Base-by-base conservation (phyloP, 92 coral and sea anemone species). In the Parazoanthus darwini region DNA sequence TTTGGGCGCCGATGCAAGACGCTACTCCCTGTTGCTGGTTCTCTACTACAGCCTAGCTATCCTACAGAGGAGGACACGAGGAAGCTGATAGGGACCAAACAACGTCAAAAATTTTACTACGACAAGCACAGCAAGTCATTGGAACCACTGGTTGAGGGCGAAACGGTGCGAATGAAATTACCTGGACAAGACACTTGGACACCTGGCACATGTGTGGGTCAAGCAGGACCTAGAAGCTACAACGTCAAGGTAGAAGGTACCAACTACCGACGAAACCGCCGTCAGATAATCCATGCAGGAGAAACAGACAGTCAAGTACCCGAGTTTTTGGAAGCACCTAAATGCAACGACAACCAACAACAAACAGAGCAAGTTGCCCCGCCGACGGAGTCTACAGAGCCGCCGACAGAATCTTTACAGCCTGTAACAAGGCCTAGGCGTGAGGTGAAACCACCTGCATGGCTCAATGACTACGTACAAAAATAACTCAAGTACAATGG, bases 11-110 rank as follows among this genome's bases (percentile, higher is more conserved):
- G 90, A 35, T 79, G 92, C 46, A 90, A 80, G 65, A 86, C 90
- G 35, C 90, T 90, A 26, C 88, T 90, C 39, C 93, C 93, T n/a
- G 77, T 90, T 2, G 90, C 93, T 0, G 93, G 93, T 42, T 44
- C 88, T 5, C 54, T 90, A 18, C 84, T 90, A 25, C 87, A 90
- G 78, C 93, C 93, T 29, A 23, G 90, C 26, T 81, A 86, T 58
- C 78, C 82, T 37, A 90, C 76, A 29, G 88, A 90, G 36, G 82
- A 81, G 46, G 90, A 90, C 75, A 72, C 90, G 6, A 37, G 88
- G 22, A 73, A 42, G 86, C 51, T 86, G 26, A 77, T 71, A 25
- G 90, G 90, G 0, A 80, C 44, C 72, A 90, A 87, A 77, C 87
- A 78, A 33, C 92, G 92, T 9, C 92, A 90, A 65, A 14, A 44